These are phyloP conservation scores for Atlantisia rogersi DNA, from an alignment of 2,113 vertebrate genomes.

Conservation along the genomic window DNA sequence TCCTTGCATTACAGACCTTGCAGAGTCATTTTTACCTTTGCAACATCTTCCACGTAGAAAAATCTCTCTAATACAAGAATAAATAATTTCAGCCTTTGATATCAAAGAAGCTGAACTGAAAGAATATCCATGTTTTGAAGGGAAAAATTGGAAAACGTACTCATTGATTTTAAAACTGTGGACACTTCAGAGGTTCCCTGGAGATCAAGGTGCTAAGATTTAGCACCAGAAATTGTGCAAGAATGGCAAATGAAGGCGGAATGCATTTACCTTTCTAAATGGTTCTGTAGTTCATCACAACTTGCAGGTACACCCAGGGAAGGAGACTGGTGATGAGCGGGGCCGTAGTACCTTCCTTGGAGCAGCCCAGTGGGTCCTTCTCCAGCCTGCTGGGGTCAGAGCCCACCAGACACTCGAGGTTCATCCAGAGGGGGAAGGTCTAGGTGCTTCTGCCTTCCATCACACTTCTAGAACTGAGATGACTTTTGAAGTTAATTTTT, in stretches of 20 bases:
- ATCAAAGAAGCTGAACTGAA: background rate
- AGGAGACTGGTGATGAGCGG: background rate
- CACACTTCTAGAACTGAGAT: background rate
- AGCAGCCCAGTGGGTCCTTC: background rate
- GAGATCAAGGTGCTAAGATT: background rate
- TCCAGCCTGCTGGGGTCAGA: background rate
- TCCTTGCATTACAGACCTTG: background rate
- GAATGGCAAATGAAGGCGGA: background rate
- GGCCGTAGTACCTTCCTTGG: rapidly evolving
- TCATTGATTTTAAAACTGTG: background rate
- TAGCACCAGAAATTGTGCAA: background rate
- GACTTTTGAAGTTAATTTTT: background rate
- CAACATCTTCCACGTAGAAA: background rate
- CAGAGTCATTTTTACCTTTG: background rate
- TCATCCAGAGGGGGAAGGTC: background rate
- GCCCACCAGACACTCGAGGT: background rate
- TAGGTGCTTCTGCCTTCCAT: background rate
- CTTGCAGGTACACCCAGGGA: background rate
- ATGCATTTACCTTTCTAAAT: background rate
- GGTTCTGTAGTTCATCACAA: background rate
- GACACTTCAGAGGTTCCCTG: background rate
- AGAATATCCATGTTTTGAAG: background rate
- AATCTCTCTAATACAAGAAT: background rate
- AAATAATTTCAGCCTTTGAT: background rate
- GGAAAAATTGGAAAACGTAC: background rate